These are phyloP conservation scores for Drosophila equinoxialis DNA, from an alignment of 1,140 invertebrate species.

Conservation along the genomic window DNA sequence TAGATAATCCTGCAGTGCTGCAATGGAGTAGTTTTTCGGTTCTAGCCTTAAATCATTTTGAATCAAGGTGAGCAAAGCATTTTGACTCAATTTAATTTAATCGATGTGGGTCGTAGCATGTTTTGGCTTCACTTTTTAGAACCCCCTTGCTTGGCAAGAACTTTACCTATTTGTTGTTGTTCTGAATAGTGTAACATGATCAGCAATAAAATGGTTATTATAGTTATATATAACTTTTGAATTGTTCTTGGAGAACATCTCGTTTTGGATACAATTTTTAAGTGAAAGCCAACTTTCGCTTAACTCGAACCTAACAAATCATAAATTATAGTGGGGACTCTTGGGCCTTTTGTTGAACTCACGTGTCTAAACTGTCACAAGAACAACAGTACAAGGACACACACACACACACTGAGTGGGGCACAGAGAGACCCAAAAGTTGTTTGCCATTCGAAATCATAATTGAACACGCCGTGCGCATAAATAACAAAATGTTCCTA, in stretches of 20 bases:
- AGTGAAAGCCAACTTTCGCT: neutral
- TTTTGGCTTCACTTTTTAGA: no score
- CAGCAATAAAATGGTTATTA: no score
- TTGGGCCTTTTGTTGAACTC: conserved; percentile 16
- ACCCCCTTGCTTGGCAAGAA: no score
- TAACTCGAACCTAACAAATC: neutral
- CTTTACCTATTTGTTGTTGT: no score
- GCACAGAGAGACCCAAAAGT: conserved; percentile 30
- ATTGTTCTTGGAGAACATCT: neutral
- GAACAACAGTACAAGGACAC: neutral
- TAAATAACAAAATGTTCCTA: conserved; percentile 59
- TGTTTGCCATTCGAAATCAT: conserved; percentile 56
- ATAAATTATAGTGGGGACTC: neutral
- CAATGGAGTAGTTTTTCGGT: no score
- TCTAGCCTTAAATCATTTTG: no score
- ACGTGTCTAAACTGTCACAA: conserved; percentile 37
- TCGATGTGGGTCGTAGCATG: no score
- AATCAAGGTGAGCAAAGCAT: no score
- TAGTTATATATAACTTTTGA: no score
- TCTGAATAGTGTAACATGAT: no score
- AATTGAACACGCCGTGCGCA: conserved; percentile 54
- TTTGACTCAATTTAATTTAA: no score
- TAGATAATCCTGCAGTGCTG: neutral
- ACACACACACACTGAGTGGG: neutral
- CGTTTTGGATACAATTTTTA: neutral